Evolutionary conservation across 1,140 invertebrate species (phyloP).

Genomic region (Pogonognathellus flavescens): DNA sequence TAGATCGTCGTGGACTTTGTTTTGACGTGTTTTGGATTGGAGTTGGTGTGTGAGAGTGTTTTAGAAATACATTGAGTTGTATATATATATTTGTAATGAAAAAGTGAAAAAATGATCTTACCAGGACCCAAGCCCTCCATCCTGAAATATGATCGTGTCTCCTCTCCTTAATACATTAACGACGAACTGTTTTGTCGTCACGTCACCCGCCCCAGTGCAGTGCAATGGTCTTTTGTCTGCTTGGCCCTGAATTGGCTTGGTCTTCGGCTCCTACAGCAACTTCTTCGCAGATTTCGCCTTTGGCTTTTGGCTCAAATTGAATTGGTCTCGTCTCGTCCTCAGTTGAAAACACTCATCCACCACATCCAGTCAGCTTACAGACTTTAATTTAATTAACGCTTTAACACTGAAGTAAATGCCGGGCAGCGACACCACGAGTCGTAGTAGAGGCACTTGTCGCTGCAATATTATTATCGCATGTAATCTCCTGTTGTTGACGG

Average conservation of each 20-base stretch:
- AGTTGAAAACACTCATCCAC: background rate
- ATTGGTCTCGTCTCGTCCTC: constrained; percentile 3
- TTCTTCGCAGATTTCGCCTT: background rate
- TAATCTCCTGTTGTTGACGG: too few species aligned
- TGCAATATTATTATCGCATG: too few species aligned
- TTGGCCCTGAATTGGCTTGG: background rate
- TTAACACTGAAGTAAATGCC: background rate
- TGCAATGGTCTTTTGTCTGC: background rate
- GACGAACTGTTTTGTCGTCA: constrained; percentile 3
- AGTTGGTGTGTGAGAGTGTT: background rate
- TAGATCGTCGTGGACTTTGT: background rate
- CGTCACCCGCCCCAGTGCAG: constrained; percentile 7
- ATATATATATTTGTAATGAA: background rate
- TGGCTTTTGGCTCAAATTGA: background rate
- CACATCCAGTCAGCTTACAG: background rate
- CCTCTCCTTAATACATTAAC: constrained; percentile 14
- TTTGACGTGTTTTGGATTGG: background rate
- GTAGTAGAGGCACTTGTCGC: too few species aligned
- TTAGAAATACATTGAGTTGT: background rate
- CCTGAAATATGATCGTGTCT: background rate
- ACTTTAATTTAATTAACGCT: constrained; percentile 20
- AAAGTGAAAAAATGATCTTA: constrained; percentile 8
- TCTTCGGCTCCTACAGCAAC: background rate
- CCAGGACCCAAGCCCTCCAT: constrained; percentile 31
- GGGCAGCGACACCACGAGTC: too few species aligned